Conservation (phyloP, 2,888 invertebrate genomes). For the Chromoteleia sp. region DNA sequence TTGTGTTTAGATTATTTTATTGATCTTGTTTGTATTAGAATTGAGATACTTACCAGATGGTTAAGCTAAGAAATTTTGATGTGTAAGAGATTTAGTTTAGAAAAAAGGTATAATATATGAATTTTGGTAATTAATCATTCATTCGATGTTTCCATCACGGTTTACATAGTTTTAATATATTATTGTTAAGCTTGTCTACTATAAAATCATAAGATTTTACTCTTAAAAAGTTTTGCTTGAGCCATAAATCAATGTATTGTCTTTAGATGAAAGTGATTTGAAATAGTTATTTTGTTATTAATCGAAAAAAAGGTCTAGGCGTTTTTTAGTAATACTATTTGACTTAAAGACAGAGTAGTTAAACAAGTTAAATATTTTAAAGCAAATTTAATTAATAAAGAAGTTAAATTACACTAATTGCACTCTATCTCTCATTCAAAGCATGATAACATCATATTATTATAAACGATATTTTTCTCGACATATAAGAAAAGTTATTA, state of each 20-base stretch:
- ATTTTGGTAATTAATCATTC: conserved; percentile 13
- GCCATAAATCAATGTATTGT: neutral
- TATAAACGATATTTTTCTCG: neutral
- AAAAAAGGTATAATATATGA: neutral
- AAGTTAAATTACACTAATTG: too few species aligned
- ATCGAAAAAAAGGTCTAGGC: too few species aligned
- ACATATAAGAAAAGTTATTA: neutral
- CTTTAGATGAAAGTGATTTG: neutral
- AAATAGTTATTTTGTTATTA: too few species aligned
- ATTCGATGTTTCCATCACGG: conserved; percentile 16
- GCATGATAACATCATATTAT: too few species aligned
- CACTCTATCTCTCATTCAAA: too few species aligned
- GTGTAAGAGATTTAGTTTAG: neutral
- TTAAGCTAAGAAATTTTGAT: conserved; percentile 24
- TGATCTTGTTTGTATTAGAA: neutral
- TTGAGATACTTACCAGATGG: conserved; percentile 17
- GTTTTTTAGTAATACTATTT: too few species aligned
- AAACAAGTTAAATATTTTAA: too few species aligned
- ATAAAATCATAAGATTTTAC: conserved; percentile 2
- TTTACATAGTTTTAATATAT: neutral
- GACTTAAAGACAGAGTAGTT: too few species aligned
- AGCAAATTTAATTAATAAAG: too few species aligned
- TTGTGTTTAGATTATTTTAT: conserved; percentile 1
- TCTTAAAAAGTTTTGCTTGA: conserved; percentile 6
- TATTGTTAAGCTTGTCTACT: conserved; percentile 20